Evolutionary conservation across 92 coral and sea anemone species (phyloP), one percentile per base, ranked within the genome.

Genomic region (Scolanthus callimorphus): DNA sequence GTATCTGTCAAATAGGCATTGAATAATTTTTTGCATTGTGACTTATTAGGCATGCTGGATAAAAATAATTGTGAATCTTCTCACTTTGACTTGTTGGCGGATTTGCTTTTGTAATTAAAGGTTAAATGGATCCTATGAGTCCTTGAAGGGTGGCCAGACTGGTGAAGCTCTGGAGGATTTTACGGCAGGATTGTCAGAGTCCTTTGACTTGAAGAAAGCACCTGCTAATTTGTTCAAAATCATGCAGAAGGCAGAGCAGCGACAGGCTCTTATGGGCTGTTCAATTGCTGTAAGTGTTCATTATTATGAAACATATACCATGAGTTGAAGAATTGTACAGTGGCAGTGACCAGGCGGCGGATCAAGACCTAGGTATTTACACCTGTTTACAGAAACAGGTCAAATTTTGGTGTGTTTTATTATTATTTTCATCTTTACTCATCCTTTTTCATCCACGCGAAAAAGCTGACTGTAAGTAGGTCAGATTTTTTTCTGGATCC

Each of bases 141-240:
- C 98, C 26, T 65, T 92, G 45, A 92, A 92, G 51, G 98, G 98
- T 9, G 98, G 98, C 2, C 98, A 92, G 61, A 92, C 98, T 12
- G 65, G 95, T 25, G 98, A 92, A 54, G 98, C 98, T 10, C 63
- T 92, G 89, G 98, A 92, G 41, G 98, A 92, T 55, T 92, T 92
- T 28, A 92, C 96, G 46, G 98, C 85, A 25, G 98, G 98, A 43
- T 69, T 92, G 49, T 85, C 96, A 39, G 98, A 92, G 55, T 83
- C 90, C 50, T 80, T 72, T 74, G 91, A 92, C 51, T 79, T 92
- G 37, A 77, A 72, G 25, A 78, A 73, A 50, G 70, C 90, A 9
- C 87, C 94, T 20, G 49, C 60, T 3, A 56, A 82, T 23, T 60
- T 87, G 28, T 78, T 69, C 49, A 34, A 25, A 46, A 76, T 87